These are phyloP conservation scores for Pantherophis alleghaniensis DNA, from an alignment of 2,797 vertebrate genomes.

Conservation along the genomic window DNA sequence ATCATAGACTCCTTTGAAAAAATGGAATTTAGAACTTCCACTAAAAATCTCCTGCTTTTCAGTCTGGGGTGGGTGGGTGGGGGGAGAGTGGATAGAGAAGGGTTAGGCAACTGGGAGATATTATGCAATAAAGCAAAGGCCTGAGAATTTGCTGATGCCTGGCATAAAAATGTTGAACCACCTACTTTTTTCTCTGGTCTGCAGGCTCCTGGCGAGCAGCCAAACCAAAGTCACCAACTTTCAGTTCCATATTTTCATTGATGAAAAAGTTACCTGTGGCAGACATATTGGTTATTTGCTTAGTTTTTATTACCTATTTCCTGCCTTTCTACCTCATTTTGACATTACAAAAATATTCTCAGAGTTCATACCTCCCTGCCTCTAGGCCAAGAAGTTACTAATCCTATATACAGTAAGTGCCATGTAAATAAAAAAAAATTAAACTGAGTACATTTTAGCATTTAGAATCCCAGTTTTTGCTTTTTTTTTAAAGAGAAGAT, in stretches of 20 bases:
- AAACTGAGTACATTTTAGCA: neutral
- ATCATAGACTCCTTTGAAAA: neutral
- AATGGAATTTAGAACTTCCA: neutral
- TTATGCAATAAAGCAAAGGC: neutral
- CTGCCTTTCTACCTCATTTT: neutral
- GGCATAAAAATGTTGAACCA: constrained; percentile 2
- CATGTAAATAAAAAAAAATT: neutral
- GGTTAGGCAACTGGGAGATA: neutral
- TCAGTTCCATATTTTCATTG: constrained; percentile 98
- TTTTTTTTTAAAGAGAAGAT: neutral
- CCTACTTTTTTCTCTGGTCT: constrained; percentile 94
- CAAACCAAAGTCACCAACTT: constrained; percentile 95
- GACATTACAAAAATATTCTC: neutral
- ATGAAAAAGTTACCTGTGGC: constrained; percentile 95
- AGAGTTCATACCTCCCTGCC: no score
- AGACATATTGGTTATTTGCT: neutral
- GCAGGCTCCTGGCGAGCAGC: constrained; percentile 87
- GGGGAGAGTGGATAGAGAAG: neutral
- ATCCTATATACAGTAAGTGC: neutral
- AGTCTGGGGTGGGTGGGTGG: neutral
- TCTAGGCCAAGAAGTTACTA: neutral
- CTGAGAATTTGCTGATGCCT: neutral
- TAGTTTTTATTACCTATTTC: neutral
- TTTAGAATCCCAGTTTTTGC: neutral
- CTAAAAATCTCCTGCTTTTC: neutral